phyloP scores from a whole-genome alignment of 2,888 invertebrate species.

The Lomographa bimaculata region DNA sequence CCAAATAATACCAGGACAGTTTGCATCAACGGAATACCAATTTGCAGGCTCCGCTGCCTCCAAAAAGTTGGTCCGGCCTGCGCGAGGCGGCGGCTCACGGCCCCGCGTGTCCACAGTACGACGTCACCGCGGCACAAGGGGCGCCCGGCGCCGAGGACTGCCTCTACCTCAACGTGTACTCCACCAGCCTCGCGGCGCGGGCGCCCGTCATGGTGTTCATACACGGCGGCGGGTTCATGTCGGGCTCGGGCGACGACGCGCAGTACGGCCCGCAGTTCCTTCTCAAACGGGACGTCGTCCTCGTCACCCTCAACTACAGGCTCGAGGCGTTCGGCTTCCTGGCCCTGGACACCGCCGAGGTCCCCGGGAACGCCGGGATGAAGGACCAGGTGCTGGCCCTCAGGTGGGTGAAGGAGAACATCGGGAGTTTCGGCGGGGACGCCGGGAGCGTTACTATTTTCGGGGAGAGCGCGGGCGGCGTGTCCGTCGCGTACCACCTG shows the following conservation, averaged over 20 bases:
- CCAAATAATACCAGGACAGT: too few species aligned
- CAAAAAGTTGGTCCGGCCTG: slow-evolving; percentile 53
- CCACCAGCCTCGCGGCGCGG: slow-evolving; percentile 39
- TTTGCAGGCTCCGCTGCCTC: slow-evolving; percentile 58
- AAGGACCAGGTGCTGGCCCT: slow-evolving; percentile 65
- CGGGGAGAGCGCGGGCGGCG: slow-evolving; percentile 69
- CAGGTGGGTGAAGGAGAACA: slow-evolving; percentile 59
- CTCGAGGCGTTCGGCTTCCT: slow-evolving; percentile 54
- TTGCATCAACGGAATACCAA: too few species aligned
- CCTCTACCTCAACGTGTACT: slow-evolving; percentile 61
- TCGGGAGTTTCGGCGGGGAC: slow-evolving; percentile 58
- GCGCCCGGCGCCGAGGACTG: slow-evolving; percentile 61
- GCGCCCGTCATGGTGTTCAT: slow-evolving; percentile 68
- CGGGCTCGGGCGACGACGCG: slow-evolving; percentile 59
- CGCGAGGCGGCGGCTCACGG: slow-evolving; percentile 59
- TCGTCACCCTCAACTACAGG: slow-evolving; percentile 71
- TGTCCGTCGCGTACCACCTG: slow-evolving; percentile 61
- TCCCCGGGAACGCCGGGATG: slow-evolving; percentile 65
- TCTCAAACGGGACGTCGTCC: slow-evolving; percentile 59
- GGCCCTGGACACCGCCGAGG: slow-evolving; percentile 52
- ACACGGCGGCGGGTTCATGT: slow-evolving; percentile 65
- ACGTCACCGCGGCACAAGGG: slow-evolving; percentile 39
- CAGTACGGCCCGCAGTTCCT: slow-evolving; percentile 62
- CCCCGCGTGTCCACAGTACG: slow-evolving; percentile 59
- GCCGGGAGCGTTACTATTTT: slow-evolving; percentile 62